Evolutionary conservation across 1,140 invertebrate species (phyloP).

Genomic region (Drosophila neocordata): DNA sequence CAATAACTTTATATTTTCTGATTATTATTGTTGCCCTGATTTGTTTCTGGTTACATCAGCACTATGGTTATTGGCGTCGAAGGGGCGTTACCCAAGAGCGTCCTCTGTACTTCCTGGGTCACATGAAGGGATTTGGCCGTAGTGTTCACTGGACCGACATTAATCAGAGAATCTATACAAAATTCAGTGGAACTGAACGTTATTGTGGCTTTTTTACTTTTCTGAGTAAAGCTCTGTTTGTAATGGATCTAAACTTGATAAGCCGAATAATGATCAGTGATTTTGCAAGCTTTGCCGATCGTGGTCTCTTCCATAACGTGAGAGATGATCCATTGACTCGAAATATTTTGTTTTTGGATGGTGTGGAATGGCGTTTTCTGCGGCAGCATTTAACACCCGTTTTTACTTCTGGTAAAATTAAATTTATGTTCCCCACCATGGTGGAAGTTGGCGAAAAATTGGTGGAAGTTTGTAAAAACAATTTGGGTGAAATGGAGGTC

Average conservation of each 20-base stretch:
- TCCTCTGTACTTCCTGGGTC: slow-evolving; percentile 49
- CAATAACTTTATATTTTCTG: slow-evolving; percentile 31
- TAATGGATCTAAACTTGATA: slow-evolving; percentile 81
- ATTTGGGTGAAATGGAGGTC: slow-evolving; percentile 52
- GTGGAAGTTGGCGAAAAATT: slow-evolving; percentile 78
- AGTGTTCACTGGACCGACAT: slow-evolving; percentile 63
- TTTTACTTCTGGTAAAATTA: slow-evolving; percentile 87
- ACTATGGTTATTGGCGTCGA: slow-evolving; percentile 83
- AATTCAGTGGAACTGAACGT: slow-evolving; percentile 36
- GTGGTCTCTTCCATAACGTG: slow-evolving; percentile 83
- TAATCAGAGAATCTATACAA: slow-evolving; percentile 52
- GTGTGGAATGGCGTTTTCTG: slow-evolving; percentile 85
- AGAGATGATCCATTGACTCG: slow-evolving; percentile 83
- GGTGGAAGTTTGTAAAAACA: slow-evolving; percentile 18
- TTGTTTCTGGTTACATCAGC: slow-evolving; percentile 38
- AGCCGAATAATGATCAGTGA: slow-evolving; percentile 84
- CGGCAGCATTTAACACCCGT: slow-evolving; percentile 86
- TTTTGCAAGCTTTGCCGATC: slow-evolving; percentile 84
- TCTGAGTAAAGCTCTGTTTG: slow-evolving; percentile 53
- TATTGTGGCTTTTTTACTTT: slow-evolving; percentile 66
- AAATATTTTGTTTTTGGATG: slow-evolving; percentile 84
- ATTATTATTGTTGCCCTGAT: slow-evolving; percentile 11
- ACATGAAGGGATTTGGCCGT: slow-evolving; percentile 59
- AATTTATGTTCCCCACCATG: slow-evolving; percentile 84
- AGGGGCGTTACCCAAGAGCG: slow-evolving; percentile 71